Evolutionary conservation across 2,888 invertebrate genomes (phyloP), one percentile per base, ranked within the genome.

Genomic region (Antheraea yamamai): DNA sequence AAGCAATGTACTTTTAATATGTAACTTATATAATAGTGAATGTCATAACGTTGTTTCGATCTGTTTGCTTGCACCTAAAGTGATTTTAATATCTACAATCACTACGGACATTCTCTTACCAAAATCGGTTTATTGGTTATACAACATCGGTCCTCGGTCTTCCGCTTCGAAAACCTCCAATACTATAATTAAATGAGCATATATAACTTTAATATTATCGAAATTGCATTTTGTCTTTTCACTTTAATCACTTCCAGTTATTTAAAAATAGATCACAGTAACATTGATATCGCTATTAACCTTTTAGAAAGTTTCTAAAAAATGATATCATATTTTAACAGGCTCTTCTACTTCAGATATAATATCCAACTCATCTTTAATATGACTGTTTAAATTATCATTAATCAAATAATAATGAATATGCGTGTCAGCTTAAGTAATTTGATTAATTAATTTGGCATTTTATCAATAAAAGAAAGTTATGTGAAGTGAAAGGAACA

Each of bases 1-100:
- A 70, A 70, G 70, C 70, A 39, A 70, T 70, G 39, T 39, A n/a
- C 64, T 39, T 70, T 70, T 39, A 70, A 70, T 70, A 39, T 70
- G 70, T 70, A 20, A 18, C 39, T 70, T 70, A 39, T 70, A 39
- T 70, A 70, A 70, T 39, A 70, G 39, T n/a, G 35, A 70, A 70
- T 70, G 39, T 39, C 64, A 30, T 30, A 66, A 66, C 26, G 64
- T 66, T 30, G 64, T 66, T 66, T 66, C 64, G 64, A 66, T 66
- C 64, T 66, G 30, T 66, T 66, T 66, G 64, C 30, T 61, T 70
- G 39, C 35, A 20, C 70, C 70, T 39, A 70, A 20, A 70, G 39
- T 39, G 39, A 70, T 16, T 70, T 39, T 39, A 70, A 39, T 26
- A 30, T 66, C 26, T 16, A 66, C 64, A 30, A 26, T 26, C 16